A percentile compares a stretch with the other conserved stretches of the same genome.
phyloP scores from a whole-genome alignment of 2,797 vertebrate species.

The Novumbra hubbsi region DNA sequence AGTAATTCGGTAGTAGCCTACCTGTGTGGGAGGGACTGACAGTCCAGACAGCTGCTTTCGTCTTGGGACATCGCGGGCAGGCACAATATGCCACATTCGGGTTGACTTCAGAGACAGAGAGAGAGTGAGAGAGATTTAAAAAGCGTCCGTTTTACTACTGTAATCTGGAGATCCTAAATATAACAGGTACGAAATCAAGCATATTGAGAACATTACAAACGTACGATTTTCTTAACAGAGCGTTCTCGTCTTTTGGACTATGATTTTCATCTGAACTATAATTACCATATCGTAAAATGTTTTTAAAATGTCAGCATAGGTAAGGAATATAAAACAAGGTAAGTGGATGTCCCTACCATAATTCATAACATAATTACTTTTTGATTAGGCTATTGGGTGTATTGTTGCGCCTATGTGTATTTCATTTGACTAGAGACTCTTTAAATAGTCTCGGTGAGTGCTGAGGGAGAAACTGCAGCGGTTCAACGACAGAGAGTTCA shows the following conservation, averaged over 20 bases:
- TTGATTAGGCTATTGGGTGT: not conserved
- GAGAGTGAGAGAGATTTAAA: not conserved
- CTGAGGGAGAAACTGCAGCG: not conserved
- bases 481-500: conserved; percentile 6
- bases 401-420: not conserved
- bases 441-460: not conserved
- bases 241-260: not conserved
- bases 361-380: not conserved
- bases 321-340: not conserved
- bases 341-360: not conserved
- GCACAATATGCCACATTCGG: not conserved
- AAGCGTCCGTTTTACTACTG: not conserved
- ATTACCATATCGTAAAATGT: not conserved
- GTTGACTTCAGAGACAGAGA: not conserved
- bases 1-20: not conserved
- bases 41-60: not conserved
- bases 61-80: not conserved
- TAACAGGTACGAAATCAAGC: not conserved
- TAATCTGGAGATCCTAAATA: not conserved
- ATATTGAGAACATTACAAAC: not conserved
- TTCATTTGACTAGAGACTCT: not conserved
- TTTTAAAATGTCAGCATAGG: not conserved
- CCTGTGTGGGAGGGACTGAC: conserved; percentile 2
- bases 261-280: not conserved
- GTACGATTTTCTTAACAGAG: not conserved